These are phyloP conservation scores for Coregonus suidteri DNA, from an alignment of 2,797 vertebrate species.

Conservation along the genomic window DNA sequence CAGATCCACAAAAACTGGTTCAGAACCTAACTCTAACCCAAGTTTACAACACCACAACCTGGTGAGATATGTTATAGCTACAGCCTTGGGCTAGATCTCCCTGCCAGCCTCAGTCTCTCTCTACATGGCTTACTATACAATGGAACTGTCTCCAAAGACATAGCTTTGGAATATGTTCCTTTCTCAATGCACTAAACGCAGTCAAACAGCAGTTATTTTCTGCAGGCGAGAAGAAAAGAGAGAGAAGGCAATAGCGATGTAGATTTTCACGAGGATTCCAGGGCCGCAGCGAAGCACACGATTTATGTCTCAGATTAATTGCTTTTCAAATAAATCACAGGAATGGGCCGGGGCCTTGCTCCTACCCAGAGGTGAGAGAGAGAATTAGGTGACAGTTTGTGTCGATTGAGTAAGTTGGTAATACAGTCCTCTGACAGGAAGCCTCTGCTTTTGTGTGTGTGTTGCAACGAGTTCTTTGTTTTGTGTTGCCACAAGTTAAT, in stretches of 20 bases:
- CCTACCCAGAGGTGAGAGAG: not conserved
- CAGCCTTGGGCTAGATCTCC: no score
- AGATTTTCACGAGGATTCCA: slow-evolving; percentile 67
- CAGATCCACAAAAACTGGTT: not conserved
- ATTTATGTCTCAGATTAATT: slow-evolving; percentile 15
- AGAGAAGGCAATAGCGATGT: slow-evolving; percentile 53
- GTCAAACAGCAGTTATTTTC: slow-evolving; percentile 3
- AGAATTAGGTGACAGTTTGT: slow-evolving; percentile 45
- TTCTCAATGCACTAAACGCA: slow-evolving; percentile 12
- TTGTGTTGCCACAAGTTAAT: slow-evolving; percentile 20
- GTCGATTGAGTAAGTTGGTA: slow-evolving; percentile 20
- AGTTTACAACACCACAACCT: no score
- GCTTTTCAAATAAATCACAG: slow-evolving; percentile 17
- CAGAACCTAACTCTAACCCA: not conserved
- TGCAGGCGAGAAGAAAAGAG: slow-evolving; percentile 30
- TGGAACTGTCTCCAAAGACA: not conserved
- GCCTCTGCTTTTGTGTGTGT: slow-evolving; percentile 38
- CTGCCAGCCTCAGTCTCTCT: no score
- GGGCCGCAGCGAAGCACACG: slow-evolving; percentile 33
- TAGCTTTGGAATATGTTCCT: slow-evolving; percentile 9
- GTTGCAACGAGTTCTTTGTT: slow-evolving; percentile 41
- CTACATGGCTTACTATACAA: no score
- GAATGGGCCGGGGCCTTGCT: slow-evolving; percentile 7
- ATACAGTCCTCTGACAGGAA: slow-evolving; percentile 40
- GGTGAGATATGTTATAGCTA: no score